Evolutionary conservation across 2,797 vertebrate species (phyloP).

Genomic region (Coluber constrictor): DNA sequence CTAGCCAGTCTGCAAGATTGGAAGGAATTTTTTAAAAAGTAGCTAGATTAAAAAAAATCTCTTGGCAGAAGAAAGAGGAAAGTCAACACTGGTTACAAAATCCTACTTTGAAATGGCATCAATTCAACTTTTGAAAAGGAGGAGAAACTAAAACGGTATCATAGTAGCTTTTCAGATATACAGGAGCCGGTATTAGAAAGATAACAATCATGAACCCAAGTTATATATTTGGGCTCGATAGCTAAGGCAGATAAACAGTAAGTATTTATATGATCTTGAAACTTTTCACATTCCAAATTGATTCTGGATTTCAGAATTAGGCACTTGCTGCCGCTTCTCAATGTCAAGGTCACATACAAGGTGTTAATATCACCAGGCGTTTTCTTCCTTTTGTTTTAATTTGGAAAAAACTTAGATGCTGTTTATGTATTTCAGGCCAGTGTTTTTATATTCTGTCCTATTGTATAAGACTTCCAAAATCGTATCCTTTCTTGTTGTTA

Average conservation of each 20-base stretch:
- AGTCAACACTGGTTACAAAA: background rate
- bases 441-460: background rate
- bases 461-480: background rate
- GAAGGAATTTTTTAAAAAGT: background rate
- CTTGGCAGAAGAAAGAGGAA: background rate
- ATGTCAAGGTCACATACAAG: background rate
- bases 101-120: background rate
- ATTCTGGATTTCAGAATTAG: background rate
- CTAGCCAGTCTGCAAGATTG: background rate
- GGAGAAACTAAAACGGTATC: background rate
- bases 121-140: background rate
- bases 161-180: background rate
- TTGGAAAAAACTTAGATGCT: background rate
- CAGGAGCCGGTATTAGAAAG: background rate
- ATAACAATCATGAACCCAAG: background rate
- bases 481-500: accelerated
- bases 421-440: background rate
- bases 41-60: background rate
- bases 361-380: background rate
- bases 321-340: background rate
- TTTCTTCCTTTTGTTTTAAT: background rate
- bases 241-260: background rate
- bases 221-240: background rate
- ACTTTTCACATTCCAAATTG: background rate
- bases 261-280: background rate